Percentiles rank a stretch among this genome's conserved stretches.
Conservation (phyloP, 2,113 vertebrate genomes). For the Myxocyprinus asiaticus region DNA sequence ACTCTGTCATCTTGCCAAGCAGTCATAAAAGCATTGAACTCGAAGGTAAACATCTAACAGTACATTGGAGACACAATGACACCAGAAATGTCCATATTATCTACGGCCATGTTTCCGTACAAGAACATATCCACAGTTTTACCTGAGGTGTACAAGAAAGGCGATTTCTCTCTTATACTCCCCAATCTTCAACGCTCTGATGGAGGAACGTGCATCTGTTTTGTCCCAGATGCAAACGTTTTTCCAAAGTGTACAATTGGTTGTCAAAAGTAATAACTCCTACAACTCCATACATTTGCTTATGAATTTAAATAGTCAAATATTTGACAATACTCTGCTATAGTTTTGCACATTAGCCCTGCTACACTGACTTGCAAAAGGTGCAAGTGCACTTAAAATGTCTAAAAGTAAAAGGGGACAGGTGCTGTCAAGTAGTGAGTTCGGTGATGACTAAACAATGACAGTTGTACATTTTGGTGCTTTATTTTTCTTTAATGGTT, state of each 20-base stretch:
- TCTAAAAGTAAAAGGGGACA: too few species aligned
- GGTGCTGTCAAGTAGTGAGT: too few species aligned
- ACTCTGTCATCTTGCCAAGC: neutral
- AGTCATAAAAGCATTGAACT: accelerated
- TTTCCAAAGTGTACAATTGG: neutral
- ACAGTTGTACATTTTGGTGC: too few species aligned
- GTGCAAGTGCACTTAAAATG: too few species aligned
- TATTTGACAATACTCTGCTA: too few species aligned
- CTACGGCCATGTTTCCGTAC: neutral
- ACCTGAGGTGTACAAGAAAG: neutral
- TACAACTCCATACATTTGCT: too few species aligned
- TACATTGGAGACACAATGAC: conserved; percentile 18
- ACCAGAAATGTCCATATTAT: neutral
- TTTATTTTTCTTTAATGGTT: too few species aligned
- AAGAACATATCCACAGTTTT: neutral
- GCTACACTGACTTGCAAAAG: too few species aligned
- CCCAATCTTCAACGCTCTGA: neutral
- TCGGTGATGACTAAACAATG: too few species aligned
- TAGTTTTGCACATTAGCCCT: too few species aligned
- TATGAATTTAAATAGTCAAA: too few species aligned
- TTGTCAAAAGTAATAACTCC: conserved; percentile 35
- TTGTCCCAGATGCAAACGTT: neutral
- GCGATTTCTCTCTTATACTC: conserved; percentile 3
- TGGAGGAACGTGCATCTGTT: conserved; percentile 3
- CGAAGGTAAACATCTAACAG: neutral